Conservation (phyloP, 1,140 invertebrate genomes). For the Diprion similis region DNA sequence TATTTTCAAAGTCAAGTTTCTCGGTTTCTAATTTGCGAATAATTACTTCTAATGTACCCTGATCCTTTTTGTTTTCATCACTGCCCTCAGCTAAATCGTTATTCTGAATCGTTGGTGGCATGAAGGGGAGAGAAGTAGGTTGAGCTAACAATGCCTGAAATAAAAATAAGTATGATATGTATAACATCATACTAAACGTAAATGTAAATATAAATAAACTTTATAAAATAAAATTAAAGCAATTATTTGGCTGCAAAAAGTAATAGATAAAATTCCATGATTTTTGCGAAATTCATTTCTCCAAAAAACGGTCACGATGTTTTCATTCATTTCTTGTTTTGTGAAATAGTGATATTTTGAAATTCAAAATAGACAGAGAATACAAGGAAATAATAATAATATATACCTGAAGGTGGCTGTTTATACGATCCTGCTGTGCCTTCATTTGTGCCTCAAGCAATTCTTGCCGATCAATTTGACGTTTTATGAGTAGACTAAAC, state of each 20-base stretch:
- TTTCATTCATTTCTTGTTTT: not conserved
- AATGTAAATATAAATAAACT: not conserved
- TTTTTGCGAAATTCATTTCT: slow-evolving; percentile 19
- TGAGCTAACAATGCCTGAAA: slow-evolving; percentile 43
- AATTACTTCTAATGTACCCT: slow-evolving; percentile 37
- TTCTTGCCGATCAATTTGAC: slow-evolving; percentile 48
- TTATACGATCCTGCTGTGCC: slow-evolving; percentile 50
- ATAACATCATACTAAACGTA: not conserved
- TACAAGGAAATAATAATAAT: no score
- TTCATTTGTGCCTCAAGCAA: slow-evolving; percentile 52
- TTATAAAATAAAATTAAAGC: not conserved
- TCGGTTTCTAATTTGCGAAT: slow-evolving; percentile 47
- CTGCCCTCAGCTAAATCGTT: slow-evolving; percentile 26
- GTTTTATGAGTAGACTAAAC: slow-evolving; percentile 46
- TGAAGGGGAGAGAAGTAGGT: slow-evolving; percentile 34
- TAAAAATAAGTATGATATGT: not conserved
- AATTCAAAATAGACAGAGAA: no score
- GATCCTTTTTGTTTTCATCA: slow-evolving; percentile 25
- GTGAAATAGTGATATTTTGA: no score
- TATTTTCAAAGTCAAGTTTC: slow-evolving; percentile 48
- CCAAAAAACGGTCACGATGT: not conserved
- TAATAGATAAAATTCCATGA: not conserved
- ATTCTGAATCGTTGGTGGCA: slow-evolving; percentile 16
- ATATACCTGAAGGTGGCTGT: slow-evolving; percentile 49
- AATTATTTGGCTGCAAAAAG: no score